Evolutionary conservation across 2,888 invertebrate species (phyloP).

Genomic region (Lasioglossum leucozonium): DNA sequence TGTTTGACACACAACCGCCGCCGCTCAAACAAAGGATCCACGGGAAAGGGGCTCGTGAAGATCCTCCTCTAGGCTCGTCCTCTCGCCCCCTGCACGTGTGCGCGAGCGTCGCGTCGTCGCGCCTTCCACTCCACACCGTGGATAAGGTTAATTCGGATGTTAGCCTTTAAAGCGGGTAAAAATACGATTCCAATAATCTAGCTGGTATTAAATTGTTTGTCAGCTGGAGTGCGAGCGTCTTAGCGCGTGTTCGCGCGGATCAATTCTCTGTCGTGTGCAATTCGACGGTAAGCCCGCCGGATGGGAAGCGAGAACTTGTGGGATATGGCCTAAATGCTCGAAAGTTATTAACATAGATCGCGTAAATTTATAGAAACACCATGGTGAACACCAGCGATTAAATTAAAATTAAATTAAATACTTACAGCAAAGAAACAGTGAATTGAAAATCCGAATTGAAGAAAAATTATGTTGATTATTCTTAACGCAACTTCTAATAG

Average conservation of each 20-base stretch:
- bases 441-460: not conserved
- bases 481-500: not conserved
- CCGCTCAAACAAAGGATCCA: conserved; percentile 39
- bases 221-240: not conserved
- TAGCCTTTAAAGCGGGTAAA: conserved; percentile 1
- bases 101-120: too few relatives aligned
- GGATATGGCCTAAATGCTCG: not conserved
- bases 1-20: not conserved
- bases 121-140: not conserved
- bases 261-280: not conserved
- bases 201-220: conserved; percentile 10
- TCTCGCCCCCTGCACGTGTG: conserved; percentile 3
- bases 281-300: not conserved
- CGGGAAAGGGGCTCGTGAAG: not conserved
- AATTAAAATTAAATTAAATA: too few relatives aligned
- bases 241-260: not conserved
- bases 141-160: conserved; percentile 11
- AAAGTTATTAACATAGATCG: not conserved
- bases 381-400: too few relatives aligned
- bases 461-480: not conserved
- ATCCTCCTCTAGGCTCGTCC: not conserved
- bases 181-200: conserved; percentile 20
- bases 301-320: not conserved
- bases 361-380: too few relatives aligned
- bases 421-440: too few relatives aligned